Percentiles rank a stretch among this genome's conserved stretches.
Conservation (phyloP, 2,797 vertebrate genomes). For the Typhlichthys subterraneus region DNA sequence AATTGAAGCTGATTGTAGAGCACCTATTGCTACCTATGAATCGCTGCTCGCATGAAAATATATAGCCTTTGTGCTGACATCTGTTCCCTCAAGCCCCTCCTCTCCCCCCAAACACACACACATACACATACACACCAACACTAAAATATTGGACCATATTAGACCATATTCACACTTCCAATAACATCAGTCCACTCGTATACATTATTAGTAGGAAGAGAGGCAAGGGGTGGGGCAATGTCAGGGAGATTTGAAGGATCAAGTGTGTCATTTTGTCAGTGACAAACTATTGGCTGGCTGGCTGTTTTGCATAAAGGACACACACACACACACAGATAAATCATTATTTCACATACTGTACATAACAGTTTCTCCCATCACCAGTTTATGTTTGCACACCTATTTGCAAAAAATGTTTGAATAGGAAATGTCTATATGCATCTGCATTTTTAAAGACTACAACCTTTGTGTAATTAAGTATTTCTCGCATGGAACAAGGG, state of each 20-base stretch:
- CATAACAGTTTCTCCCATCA: no score
- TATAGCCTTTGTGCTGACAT: slow-evolving; percentile 20
- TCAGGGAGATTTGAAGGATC: slow-evolving; percentile 40
- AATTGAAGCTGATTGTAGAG: slow-evolving; percentile 38
- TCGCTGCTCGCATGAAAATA: slow-evolving; percentile 24
- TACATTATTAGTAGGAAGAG: slow-evolving; percentile 21
- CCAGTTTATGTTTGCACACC: no score
- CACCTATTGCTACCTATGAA: slow-evolving; percentile 25
- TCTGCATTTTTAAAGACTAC: no score
- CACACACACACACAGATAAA: slow-evolving; percentile 12
- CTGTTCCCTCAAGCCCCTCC: background rate
- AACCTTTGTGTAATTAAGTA: no score
- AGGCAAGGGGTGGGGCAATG: slow-evolving; percentile 15
- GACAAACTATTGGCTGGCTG: slow-evolving; percentile 18
- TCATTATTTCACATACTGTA: background rate
- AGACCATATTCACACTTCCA: background rate
- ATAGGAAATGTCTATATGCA: background rate
- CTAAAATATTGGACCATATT: background rate
- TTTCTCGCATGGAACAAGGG: no score
- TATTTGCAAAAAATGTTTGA: no score
- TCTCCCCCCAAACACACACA: slow-evolving; percentile 24
- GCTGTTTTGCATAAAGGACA: slow-evolving; percentile 13
- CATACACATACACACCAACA: background rate
- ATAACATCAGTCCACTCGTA: slow-evolving; percentile 7
- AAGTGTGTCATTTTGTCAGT: slow-evolving; percentile 40